Percentiles rank a stretch among this genome's conserved stretches.
These are phyloP conservation scores for Calliphora vicina DNA, from an alignment of 1,140 invertebrate genomes.

Conservation along the genomic window DNA sequence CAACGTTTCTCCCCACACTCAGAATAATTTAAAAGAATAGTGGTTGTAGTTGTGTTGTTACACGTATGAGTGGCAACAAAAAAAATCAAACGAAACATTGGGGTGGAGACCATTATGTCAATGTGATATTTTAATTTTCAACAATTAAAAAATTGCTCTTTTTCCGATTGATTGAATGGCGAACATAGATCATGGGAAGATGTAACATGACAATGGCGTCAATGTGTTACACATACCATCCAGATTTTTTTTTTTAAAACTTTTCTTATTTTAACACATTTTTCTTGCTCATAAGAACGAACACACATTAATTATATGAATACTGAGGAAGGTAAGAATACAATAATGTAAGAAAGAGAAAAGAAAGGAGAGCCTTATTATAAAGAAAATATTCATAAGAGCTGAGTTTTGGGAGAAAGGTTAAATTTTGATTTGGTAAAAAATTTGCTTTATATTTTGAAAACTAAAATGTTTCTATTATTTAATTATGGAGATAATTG, in stretches of 20 bases:
- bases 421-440: no score
- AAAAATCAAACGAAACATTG: no score
- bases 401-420: no score
- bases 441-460: no score
- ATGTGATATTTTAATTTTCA: constrained; percentile 33
- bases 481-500: no score
- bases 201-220: constrained; percentile 16
- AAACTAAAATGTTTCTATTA: no score
- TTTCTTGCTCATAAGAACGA: background rate
- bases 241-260: background rate
- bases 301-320: background rate
- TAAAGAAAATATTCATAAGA: no score
- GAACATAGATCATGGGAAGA: background rate
- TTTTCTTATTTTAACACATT: background rate
- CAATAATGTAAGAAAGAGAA: no score
- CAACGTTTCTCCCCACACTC: background rate
- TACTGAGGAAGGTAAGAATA: background rate
- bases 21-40: background rate
- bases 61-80: background rate
- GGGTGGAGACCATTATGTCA: constrained; percentile 25
- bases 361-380: no score
- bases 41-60: background rate
- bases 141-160: constrained; percentile 27
- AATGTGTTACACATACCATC: background rate
- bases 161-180: background rate